Evolutionary conservation across 1,140 invertebrate genomes (phyloP).

Genomic region (Atta colombica): DNA sequence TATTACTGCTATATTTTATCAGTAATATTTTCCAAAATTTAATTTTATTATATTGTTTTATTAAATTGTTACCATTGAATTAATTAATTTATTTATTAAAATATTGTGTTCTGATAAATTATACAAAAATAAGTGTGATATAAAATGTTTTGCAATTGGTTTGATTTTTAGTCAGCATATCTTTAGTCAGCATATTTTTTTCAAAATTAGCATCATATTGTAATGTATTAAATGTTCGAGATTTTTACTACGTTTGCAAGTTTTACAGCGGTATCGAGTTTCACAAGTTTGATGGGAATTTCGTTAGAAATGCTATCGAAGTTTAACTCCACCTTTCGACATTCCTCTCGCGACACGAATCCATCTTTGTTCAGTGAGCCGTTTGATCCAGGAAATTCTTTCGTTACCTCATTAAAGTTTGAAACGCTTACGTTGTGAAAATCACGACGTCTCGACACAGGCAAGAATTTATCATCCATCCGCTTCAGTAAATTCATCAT

Average conservation of each 20-base stretch:
- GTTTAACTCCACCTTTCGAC: conserved; percentile 38
- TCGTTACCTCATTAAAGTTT: conserved; percentile 58
- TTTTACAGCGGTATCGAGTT: conserved; percentile 58
- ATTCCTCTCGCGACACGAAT: neutral
- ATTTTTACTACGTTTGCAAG: conserved; percentile 49
- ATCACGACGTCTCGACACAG: conserved; percentile 23
- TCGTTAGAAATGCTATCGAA: conserved; percentile 11
- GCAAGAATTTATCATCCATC: conserved; percentile 37
- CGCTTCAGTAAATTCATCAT: conserved; percentile 34
- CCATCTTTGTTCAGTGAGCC: conserved; percentile 44
- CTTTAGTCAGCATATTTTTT: neutral
- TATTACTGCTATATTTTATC: neutral
- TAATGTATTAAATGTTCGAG: neutral
- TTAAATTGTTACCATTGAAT: neutral
- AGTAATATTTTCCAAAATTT: neutral
- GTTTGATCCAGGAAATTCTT: conserved; percentile 54
- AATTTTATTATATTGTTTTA: neutral
- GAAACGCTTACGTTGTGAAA: conserved; percentile 9
- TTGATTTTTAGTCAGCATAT: neutral
- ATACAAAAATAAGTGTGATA: neutral
- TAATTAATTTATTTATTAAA: neutral
- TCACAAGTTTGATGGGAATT: conserved; percentile 58
- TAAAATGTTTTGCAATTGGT: neutral
- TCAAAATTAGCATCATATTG: neutral
- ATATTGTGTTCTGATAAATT: neutral